These are phyloP conservation scores for Chloroclystis v-ata DNA, from an alignment of 2,888 invertebrate genomes.

Conservation along the genomic window DNA sequence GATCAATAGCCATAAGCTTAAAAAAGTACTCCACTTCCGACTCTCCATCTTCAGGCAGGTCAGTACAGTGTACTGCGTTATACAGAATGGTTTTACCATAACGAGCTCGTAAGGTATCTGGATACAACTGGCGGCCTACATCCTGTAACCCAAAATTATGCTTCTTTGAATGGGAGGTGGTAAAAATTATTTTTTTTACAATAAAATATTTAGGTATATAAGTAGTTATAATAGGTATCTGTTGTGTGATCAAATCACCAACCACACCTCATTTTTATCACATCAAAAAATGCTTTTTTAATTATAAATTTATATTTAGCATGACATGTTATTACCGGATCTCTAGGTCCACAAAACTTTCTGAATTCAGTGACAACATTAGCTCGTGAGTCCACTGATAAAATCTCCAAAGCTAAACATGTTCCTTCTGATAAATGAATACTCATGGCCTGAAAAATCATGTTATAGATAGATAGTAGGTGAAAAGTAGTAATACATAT, in stretches of 20 bases:
- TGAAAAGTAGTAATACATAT: too few relatives aligned
- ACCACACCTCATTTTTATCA: too few relatives aligned
- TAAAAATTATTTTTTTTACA: too few relatives aligned
- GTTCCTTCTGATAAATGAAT: constrained; percentile 90
- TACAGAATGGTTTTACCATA: constrained; percentile 88
- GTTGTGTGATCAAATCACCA: too few relatives aligned
- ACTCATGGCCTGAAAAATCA: constrained; percentile 86
- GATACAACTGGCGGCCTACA: constrained; percentile 82
- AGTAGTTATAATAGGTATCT: too few relatives aligned
- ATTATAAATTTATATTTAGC: too few relatives aligned
- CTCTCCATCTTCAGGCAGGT: constrained; percentile 90
- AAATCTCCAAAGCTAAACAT: constrained; percentile 90
- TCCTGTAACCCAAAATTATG: constrained; percentile 41
- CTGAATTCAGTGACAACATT: constrained; percentile 84
- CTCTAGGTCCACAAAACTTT: constrained; percentile 90
- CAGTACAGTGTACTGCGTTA: constrained; percentile 95
- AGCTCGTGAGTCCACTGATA: constrained; percentile 66
- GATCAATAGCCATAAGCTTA: constrained; percentile 73
- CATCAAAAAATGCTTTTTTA: too few relatives aligned
- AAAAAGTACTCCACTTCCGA: constrained; percentile 89
- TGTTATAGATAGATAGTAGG: constrained; percentile 15
- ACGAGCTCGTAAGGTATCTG: constrained; percentile 87
- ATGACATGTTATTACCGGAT: too few relatives aligned
- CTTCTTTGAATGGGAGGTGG: background rate
- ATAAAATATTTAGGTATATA: too few relatives aligned